Evolutionary conservation across 2,797 vertebrate species (phyloP).

Genomic region (Gymnothorax reevesii): DNA sequence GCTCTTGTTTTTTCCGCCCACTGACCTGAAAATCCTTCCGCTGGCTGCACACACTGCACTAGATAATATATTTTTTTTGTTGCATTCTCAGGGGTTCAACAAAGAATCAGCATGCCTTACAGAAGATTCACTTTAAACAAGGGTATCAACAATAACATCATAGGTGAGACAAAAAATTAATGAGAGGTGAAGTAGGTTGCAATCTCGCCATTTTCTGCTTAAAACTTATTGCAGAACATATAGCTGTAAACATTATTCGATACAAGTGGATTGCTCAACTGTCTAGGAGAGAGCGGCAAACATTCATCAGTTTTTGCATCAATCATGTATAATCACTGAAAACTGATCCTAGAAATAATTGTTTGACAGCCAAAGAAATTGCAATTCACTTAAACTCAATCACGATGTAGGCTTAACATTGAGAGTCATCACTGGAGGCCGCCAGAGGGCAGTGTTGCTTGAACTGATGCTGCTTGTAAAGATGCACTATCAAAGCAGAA

Average conservation of each 20-base stretch:
- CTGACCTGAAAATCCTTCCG: conserved; percentile 68
- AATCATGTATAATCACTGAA: neutral
- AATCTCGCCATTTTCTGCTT: neutral
- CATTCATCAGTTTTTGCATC: neutral
- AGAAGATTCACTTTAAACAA: neutral
- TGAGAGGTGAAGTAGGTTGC: neutral
- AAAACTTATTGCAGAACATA: neutral
- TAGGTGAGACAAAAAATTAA: neutral
- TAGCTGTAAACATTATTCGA: neutral
- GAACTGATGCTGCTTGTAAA: too few species aligned
- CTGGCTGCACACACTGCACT: conserved; percentile 59
- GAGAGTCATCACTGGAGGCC: conserved; percentile 40
- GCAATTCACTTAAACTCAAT: neutral
- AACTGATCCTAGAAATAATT: neutral
- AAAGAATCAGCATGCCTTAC: conserved; percentile 17
- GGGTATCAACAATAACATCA: neutral
- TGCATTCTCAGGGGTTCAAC: neutral
- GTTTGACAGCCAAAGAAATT: neutral
- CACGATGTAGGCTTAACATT: neutral
- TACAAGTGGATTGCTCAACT: neutral
- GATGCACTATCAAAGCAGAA: neutral
- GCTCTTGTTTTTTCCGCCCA: conserved; percentile 67
- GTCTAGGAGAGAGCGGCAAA: neutral
- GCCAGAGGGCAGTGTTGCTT: conserved; percentile 42
- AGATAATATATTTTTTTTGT: conserved; percentile 34